Percentiles rank a stretch among this genome's conserved stretches.
Evolutionary conservation across 2,797 vertebrate genomes (phyloP).

Genomic region (Lagorchestes hirsutus): DNA sequence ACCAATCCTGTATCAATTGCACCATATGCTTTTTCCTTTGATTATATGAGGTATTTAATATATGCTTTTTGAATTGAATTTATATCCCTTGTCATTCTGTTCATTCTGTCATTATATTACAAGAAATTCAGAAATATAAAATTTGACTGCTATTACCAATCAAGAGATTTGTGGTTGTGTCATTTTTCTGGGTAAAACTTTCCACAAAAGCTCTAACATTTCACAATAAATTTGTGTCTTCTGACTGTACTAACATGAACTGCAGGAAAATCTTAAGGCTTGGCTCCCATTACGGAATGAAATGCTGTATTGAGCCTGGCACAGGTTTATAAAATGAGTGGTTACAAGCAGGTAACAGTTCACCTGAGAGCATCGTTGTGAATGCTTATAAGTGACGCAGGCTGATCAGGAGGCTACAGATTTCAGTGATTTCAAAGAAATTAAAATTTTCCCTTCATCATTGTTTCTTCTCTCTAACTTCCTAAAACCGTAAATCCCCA

Average conservation of each 20-base stretch:
- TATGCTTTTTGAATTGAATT: background rate
- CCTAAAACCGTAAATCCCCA: constrained; percentile 18
- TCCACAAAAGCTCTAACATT: constrained; percentile 9
- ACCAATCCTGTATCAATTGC: background rate
- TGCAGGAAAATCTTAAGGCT: constrained; percentile 42
- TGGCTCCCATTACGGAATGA: background rate
- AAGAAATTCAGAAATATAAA: background rate
- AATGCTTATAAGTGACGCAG: constrained; percentile 7
- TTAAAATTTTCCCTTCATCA: background rate
- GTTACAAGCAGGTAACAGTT: constrained; percentile 56
- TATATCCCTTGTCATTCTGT: background rate
- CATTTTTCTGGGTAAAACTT: constrained; percentile 40
- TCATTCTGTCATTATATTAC: background rate
- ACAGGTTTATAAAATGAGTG: constrained; percentile 1
- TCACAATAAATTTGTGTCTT: constrained; percentile 11
- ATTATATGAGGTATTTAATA: background rate
- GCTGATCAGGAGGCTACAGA: constrained; percentile 54
- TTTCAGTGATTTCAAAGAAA: constrained; percentile 54
- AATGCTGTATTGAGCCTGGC: background rate
- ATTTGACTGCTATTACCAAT: constrained; percentile 3
- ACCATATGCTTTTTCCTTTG: background rate
- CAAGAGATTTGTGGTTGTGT: background rate
- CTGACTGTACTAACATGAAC: constrained; percentile 36
- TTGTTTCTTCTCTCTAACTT: background rate
- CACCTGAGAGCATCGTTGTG: constrained; percentile 30